phyloP scores from a whole-genome alignment of 2,113 vertebrate genomes.

The Redunca redunca region DNA sequence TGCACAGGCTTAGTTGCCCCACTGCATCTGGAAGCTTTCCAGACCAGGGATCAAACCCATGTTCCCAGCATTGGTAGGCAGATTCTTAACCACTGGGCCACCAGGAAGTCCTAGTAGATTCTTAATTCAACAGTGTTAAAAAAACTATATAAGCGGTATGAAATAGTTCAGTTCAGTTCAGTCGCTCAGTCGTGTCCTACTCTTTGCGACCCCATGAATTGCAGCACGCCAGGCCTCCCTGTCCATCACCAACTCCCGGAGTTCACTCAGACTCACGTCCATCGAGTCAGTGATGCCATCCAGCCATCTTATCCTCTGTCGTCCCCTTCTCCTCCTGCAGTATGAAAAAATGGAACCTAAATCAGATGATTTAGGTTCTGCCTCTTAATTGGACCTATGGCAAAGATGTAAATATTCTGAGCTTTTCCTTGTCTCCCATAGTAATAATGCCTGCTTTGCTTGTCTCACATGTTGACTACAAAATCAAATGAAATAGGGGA shows the following conservation, averaged over 20 bases:
- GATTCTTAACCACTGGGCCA: not conserved
- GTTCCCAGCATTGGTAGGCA: not conserved
- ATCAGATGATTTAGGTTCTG: not conserved
- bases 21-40: not conserved
- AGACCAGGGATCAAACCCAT: not conserved
- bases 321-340: not conserved
- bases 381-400: not conserved
- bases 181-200: too few relatives aligned
- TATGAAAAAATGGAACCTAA: not conserved
- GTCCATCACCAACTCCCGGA: too few relatives aligned
- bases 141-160: not conserved
- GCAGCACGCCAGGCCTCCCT: too few relatives aligned
- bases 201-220: too few relatives aligned
- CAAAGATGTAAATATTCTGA: not conserved
- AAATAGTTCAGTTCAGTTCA: not conserved
- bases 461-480: not conserved
- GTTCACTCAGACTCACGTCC: too few relatives aligned
- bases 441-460: not conserved
- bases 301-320: too few relatives aligned
- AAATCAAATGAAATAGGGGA: not conserved
- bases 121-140: not conserved
- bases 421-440: not conserved
- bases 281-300: too few relatives aligned
- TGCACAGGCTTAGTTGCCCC: not conserved
- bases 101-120: not conserved